phyloP scores from a whole-genome alignment of 2,888 invertebrate genomes.

The Torymus auratus region DNA sequence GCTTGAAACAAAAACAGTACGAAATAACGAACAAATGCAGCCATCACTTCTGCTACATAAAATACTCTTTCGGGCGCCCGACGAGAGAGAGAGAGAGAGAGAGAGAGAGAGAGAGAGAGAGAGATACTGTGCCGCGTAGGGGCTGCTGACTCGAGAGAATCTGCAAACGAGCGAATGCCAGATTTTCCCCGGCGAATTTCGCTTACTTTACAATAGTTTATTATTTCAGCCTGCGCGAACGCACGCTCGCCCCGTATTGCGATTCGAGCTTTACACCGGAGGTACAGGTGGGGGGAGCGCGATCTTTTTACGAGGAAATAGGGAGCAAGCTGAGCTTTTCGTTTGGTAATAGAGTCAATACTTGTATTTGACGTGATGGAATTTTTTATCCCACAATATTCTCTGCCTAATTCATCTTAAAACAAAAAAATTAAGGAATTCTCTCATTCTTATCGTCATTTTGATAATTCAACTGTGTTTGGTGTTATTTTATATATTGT shows the following conservation, averaged over 20 bases:
- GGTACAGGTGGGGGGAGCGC: too few relatives aligned
- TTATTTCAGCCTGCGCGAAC: conserved; percentile 31
- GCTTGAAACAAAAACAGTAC: conserved; percentile 71
- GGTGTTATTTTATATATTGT: too few relatives aligned
- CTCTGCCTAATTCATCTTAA: too few relatives aligned
- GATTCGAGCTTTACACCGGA: background rate
- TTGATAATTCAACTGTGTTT: too few relatives aligned
- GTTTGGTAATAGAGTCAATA: too few relatives aligned
- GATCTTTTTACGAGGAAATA: background rate
- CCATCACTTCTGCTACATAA: conserved; percentile 77
- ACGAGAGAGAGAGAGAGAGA: too few relatives aligned
- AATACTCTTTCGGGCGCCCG: conserved; percentile 63
- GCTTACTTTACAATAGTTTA: conserved; percentile 53
- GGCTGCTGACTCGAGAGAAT: conserved; percentile 48
- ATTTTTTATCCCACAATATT: too few relatives aligned
- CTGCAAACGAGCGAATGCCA: conserved; percentile 40
- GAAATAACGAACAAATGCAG: conserved; percentile 75
- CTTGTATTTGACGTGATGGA: too few relatives aligned
- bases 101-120: background rate
- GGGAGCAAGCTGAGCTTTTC: too few relatives aligned
- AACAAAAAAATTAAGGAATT: too few relatives aligned
- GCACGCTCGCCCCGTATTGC: background rate
- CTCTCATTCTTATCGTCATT: too few relatives aligned
- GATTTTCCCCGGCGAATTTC: conserved; percentile 35
- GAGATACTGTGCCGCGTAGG: background rate